Evolutionary conservation across 2,797 vertebrate species (phyloP).

Genomic region (Sebastes minor): DNA sequence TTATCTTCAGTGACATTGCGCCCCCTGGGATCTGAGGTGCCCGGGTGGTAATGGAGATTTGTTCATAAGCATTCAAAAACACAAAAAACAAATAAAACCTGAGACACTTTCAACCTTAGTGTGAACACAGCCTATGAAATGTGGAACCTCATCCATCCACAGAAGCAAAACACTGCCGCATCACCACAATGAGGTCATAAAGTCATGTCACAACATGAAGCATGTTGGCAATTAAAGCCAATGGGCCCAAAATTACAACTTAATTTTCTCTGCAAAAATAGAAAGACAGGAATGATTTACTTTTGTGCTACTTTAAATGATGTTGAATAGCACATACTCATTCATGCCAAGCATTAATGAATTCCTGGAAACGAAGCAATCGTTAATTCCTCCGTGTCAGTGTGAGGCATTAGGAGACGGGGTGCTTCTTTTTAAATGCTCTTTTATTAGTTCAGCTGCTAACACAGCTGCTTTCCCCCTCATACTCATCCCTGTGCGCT

Average conservation of each 20-base stretch:
- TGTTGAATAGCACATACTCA: slow-evolving; percentile 33
- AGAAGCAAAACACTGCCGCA: background rate
- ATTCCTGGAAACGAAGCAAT: slow-evolving; percentile 40
- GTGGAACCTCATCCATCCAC: background rate
- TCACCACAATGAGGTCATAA: slow-evolving; percentile 32
- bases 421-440: slow-evolving; percentile 57
- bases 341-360: slow-evolving; percentile 52
- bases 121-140: background rate
- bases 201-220: slow-evolving; percentile 37
- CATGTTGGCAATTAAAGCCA: slow-evolving; percentile 42
- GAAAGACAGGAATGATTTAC: slow-evolving; percentile 32
- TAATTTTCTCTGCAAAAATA: slow-evolving; percentile 33
- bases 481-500: slow-evolving; percentile 30
- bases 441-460: slow-evolving; percentile 65
- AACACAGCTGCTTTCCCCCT: slow-evolving; percentile 55
- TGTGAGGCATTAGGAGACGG: slow-evolving; percentile 42
- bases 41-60: background rate
- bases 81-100: background rate
- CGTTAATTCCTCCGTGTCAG: slow-evolving; percentile 46
- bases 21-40: background rate
- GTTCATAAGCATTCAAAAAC: too few species aligned
- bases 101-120: background rate
- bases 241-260: slow-evolving; percentile 44
- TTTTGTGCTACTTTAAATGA: slow-evolving; percentile 39
- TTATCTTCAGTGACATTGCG: background rate